These are phyloP conservation scores for Blastomussa wellsi DNA, from an alignment of 92 coral and sea anemone species.

Conservation along the genomic window DNA sequence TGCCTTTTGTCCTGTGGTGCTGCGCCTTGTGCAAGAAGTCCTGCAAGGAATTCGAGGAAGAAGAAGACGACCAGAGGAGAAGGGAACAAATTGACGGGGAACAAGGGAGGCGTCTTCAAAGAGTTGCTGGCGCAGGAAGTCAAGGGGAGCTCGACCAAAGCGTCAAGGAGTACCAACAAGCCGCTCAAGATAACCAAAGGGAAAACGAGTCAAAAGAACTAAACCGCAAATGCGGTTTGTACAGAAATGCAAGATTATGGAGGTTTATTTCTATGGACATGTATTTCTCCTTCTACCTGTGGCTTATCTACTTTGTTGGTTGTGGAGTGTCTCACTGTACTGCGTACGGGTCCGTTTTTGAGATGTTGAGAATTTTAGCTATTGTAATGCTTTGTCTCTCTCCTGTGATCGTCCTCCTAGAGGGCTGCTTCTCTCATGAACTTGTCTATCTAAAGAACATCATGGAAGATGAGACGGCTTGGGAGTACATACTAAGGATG, in stretches of 20 bases:
- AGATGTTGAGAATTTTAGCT: conserved; percentile 49
- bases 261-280: conserved; percentile 69
- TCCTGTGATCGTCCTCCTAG: conserved; percentile 58
- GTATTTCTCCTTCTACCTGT: conserved; percentile 68
- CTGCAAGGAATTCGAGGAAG: conserved; percentile 53
- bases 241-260: conserved; percentile 56
- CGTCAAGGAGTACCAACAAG: conserved; percentile 56
- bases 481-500: conserved; percentile 67
- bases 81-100: conserved; percentile 27
- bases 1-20: conserved; percentile 10
- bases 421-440: conserved; percentile 72
- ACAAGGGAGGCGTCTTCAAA: conserved; percentile 52
- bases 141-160: conserved; percentile 67
- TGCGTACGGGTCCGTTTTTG: conserved; percentile 54
- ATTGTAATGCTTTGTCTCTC: conserved; percentile 58
- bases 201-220: conserved; percentile 53
- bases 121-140: conserved; percentile 61
- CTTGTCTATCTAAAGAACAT: conserved; percentile 60
- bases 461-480: conserved; percentile 72
- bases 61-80: conserved; percentile 53
- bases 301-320: conserved; percentile 61
- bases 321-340: conserved; percentile 60
- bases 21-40: conserved; percentile 43
- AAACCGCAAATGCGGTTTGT: conserved; percentile 65
- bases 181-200: conserved; percentile 52